Evolutionary conservation across 2,797 vertebrate genomes (phyloP), one percentile per base, ranked within the genome.

Genomic region (Neomorphus geoffroyi): DNA sequence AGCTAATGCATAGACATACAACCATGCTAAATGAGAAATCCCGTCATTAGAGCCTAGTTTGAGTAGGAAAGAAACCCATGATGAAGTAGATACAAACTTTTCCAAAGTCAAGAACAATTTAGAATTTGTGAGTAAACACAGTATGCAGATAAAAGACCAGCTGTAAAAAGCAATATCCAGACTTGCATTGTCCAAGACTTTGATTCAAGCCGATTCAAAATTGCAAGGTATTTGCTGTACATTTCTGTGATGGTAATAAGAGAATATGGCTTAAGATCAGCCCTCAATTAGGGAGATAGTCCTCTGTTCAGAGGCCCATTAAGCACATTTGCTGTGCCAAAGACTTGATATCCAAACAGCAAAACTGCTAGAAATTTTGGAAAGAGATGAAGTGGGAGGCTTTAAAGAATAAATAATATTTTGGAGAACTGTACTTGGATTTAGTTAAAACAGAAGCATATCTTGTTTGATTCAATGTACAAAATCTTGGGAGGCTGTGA

Each of bases 311-410:
- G 53, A 83, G 64, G 41, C 62, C 91, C 81, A 80, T 83, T 89
- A 95, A 81, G 48, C 53, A 82, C 30, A 88, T 83, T 65, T 3
- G 2, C 24, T 90, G 84, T 94, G 90, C 92, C 94, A 95, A 90
- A 91, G 50, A 54, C 41, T 71, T 56, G 7, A 33, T 79, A 78
- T 79, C 77, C 66, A 87, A 92, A 82, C 45, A 73, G 41, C 51
- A 91, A 84, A 96, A 86, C 41, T 61, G 80, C 30, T 87, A 70
- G 33, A 87, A 74, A 93, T 79, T 88, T 91, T 94, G 88, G 85
- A 93, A 90, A 41, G 41, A 8, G 37, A 93, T 75, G 3, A 91
- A 94, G 72, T 61, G 18, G 60, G 33, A 89, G 37, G 39, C 30
- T 51, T 64, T 86, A 70, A 67, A 75, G 39, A 86, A 88, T 37